Conservation (phyloP, 92 coral and sea anemone genomes). For the Porites lobata region DNA sequence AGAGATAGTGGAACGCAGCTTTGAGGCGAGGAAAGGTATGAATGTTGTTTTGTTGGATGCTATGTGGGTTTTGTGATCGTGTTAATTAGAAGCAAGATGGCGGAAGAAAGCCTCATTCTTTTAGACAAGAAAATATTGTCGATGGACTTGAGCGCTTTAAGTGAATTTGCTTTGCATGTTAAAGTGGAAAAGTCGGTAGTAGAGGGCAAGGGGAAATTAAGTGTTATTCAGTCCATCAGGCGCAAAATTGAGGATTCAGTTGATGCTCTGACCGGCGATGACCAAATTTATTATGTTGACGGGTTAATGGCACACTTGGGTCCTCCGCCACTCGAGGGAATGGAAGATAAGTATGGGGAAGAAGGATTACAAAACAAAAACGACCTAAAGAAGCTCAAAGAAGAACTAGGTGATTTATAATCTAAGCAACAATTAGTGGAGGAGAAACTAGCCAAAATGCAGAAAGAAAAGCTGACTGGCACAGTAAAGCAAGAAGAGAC, state of each 20-base stretch:
- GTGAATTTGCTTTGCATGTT: slow-evolving; percentile 18
- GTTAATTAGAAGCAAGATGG: slow-evolving; percentile 24
- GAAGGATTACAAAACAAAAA: slow-evolving; percentile 1
- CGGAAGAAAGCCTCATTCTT: slow-evolving; percentile 8
- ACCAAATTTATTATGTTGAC: slow-evolving; percentile 18
- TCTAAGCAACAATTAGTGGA: too few relatives aligned
- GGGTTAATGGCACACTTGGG: not conserved
- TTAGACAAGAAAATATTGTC: slow-evolving; percentile 14
- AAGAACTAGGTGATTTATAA: not conserved
- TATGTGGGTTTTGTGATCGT: slow-evolving; percentile 13
- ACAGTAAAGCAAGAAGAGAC: not conserved
- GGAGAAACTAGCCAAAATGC: too few relatives aligned
- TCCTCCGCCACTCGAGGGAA: not conserved
- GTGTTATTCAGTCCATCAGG: slow-evolving; percentile 29
- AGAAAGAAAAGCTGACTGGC: too few relatives aligned
- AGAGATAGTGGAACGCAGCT: slow-evolving; percentile 14
- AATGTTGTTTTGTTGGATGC: slow-evolving; percentile 1
- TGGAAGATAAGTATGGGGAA: not conserved
- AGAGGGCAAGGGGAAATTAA: slow-evolving; percentile 32
- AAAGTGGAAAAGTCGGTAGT: slow-evolving; percentile 15
- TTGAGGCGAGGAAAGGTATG: slow-evolving; percentile 17
- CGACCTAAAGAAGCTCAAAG: not conserved
- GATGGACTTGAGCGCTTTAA: slow-evolving; percentile 6
- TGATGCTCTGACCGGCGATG: not conserved
- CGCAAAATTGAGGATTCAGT: slow-evolving; percentile 16